These are phyloP conservation scores for Ellobius talpinus DNA, from an alignment of 2,113 vertebrate genomes.

Conservation along the genomic window DNA sequence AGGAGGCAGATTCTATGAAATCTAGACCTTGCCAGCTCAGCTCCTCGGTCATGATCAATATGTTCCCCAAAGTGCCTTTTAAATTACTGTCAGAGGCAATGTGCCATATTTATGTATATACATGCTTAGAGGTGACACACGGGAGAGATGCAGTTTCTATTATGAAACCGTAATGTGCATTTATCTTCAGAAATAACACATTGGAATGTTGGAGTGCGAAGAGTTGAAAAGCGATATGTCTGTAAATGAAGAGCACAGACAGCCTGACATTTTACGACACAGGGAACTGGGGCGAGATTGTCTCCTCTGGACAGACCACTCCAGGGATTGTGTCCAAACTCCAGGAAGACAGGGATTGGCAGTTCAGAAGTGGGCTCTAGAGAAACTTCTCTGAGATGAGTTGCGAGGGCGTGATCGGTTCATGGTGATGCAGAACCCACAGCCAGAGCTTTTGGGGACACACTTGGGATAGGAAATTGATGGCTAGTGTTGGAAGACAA, in stretches of 20 bases:
- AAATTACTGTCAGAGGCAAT: conserved; percentile 83
- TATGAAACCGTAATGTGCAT: conserved; percentile 84
- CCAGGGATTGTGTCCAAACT: conserved; percentile 70
- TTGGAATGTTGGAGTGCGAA: conserved; percentile 77
- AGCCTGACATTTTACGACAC: conserved; percentile 73
- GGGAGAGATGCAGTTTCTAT: conserved; percentile 84
- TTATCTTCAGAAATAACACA: conserved; percentile 84
- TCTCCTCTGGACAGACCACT: conserved; percentile 46
- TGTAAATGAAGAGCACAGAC: conserved; percentile 80
- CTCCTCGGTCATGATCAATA: conserved; percentile 80
- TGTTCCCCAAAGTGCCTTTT: conserved; percentile 83
- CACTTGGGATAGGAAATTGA: neutral
- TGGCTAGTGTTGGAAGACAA: accelerated
- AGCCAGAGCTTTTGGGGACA: neutral
- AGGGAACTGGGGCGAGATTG: neutral
- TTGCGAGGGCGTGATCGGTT: accelerated
- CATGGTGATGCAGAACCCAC: neutral
- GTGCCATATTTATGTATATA: conserved; percentile 81
- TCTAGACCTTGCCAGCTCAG: conserved; percentile 61
- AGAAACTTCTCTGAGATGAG: neutral
- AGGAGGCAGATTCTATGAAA: conserved; percentile 13
- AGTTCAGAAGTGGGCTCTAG: neutral
- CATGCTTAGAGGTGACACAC: conserved; percentile 81
- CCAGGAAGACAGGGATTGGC: neutral
- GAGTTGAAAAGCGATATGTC: conserved; percentile 82